Percentiles rank a stretch among this genome's conserved stretches.
phyloP scores from a whole-genome alignment of 1,140 invertebrate genomes.

The Drosophila dunni region DNA sequence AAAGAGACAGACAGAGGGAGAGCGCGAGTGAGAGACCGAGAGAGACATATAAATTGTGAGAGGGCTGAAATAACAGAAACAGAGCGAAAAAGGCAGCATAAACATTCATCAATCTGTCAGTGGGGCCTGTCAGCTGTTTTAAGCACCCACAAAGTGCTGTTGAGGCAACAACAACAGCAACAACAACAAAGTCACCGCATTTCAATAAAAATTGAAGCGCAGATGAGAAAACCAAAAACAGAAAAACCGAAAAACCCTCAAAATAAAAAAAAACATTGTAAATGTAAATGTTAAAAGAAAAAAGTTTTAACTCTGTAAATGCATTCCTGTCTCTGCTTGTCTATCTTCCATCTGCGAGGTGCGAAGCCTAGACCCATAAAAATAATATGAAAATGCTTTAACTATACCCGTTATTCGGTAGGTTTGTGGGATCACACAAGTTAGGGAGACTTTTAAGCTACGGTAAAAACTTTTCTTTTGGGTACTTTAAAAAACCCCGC shows the following conservation, averaged over 20 bases:
- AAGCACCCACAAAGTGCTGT: constrained; percentile 81
- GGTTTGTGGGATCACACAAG: too few relatives aligned
- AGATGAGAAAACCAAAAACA: constrained; percentile 30
- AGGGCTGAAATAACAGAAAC: constrained; percentile 49
- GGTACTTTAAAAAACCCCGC: too few relatives aligned
- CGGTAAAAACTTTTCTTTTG: background rate
- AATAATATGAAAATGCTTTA: constrained; percentile 4
- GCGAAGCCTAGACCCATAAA: constrained; percentile 23
- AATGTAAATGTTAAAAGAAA: constrained; percentile 56
- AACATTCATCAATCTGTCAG: constrained; percentile 83
- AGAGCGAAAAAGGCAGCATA: constrained; percentile 51
- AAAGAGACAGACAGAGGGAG: too few relatives aligned
- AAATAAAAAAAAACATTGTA: constrained; percentile 40
- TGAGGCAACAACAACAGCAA: constrained; percentile 46
- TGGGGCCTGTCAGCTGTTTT: constrained; percentile 81
- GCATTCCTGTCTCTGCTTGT: constrained; percentile 41
- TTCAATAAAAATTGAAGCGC: constrained; percentile 74
- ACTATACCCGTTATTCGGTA: too few relatives aligned
- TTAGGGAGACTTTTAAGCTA: too few relatives aligned
- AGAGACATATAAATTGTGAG: constrained; percentile 12
- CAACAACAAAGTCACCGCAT: constrained; percentile 23
- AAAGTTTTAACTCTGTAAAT: constrained; percentile 40
- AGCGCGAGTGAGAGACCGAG: too few relatives aligned
- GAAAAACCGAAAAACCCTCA: constrained; percentile 1
- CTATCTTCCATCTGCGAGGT: constrained; percentile 8